Evolutionary conservation across 1,140 invertebrate genomes (phyloP).

Genomic region (Oreohelix idahoensis): DNA sequence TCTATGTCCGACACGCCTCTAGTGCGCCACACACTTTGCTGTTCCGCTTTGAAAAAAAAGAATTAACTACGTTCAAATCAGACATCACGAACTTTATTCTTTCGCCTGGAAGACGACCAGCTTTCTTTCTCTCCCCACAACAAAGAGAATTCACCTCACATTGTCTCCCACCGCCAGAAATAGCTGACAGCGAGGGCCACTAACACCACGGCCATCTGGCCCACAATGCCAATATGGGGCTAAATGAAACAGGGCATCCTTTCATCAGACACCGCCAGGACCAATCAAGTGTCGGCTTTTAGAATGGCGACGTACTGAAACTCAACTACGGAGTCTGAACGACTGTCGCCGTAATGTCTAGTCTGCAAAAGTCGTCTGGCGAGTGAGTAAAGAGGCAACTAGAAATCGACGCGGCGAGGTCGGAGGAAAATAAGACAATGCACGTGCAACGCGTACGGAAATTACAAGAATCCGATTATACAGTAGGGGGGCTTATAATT

Average conservation of each 20-base stretch:
- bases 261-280: background rate
- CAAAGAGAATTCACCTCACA: background rate
- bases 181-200: background rate
- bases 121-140: background rate
- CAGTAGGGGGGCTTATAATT: background rate
- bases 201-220: background rate
- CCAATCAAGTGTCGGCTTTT: background rate
- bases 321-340: constrained; percentile 2
- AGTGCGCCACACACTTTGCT: too few species aligned
- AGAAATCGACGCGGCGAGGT: background rate
- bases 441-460: background rate
- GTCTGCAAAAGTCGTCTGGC: background rate
- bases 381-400: background rate
- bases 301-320: background rate
- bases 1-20: too few species aligned
- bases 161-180: background rate
- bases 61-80: too few species aligned
- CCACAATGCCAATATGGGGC: background rate
- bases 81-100: too few species aligned
- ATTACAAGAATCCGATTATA: background rate
- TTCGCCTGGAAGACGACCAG: too few species aligned
- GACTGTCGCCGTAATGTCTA: background rate
- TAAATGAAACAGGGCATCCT: background rate
- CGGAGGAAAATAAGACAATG: background rate
- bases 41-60: too few species aligned